Conservation (phyloP, 2,797 vertebrate genomes). For the Platyrinchus mystaceus region DNA sequence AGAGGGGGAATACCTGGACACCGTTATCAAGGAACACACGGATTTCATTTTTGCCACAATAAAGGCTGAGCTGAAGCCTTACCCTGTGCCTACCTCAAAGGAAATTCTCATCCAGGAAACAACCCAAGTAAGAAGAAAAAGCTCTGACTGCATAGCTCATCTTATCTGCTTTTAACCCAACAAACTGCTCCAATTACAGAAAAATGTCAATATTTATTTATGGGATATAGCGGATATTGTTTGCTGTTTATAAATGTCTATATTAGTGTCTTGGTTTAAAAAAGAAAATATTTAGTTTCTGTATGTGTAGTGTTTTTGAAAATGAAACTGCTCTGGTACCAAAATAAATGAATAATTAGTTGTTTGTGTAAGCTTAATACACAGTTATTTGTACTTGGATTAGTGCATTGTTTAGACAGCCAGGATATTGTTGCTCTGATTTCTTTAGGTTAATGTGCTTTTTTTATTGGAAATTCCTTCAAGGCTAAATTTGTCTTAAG, state of each 20-base stretch:
- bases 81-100: constrained; percentile 82
- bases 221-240: background rate
- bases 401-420: background rate
- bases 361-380: background rate
- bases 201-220: background rate
- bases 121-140: constrained; percentile 83
- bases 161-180: background rate
- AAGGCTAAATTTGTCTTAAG: background rate
- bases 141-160: background rate
- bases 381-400: background rate
- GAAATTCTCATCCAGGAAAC: constrained; percentile 89
- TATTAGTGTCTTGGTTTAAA: background rate
- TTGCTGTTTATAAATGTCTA: background rate
- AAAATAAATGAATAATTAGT: background rate
- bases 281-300: background rate
- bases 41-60: constrained; percentile 93
- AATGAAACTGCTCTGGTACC: background rate
- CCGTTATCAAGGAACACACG: constrained; percentile 87
- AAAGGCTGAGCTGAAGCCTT: constrained; percentile 88
- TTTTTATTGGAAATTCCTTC: background rate
- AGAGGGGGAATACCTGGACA: constrained; percentile 85
- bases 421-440: background rate
- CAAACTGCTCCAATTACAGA: background rate
- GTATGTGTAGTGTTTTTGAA: background rate
- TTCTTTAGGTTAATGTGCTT: background rate